Percentiles rank a stretch among this genome's conserved stretches.
Conservation (phyloP, 2,797 vertebrate species). For the Epinephelus awoara region DNA sequence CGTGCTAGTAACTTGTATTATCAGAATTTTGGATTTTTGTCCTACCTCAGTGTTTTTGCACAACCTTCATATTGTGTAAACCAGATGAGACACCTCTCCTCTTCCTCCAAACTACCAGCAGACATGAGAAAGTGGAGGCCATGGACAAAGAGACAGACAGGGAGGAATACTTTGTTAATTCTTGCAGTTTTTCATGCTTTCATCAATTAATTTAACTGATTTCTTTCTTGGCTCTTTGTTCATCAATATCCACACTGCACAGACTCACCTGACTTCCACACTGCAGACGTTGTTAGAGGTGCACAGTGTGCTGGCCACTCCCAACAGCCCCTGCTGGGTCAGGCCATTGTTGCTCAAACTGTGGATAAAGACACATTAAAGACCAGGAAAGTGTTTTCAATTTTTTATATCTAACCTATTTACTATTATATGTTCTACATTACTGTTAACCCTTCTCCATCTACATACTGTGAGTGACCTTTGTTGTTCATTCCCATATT, state of each 20-base stretch:
- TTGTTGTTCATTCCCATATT: background rate
- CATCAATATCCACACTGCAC: background rate
- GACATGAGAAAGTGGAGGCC: constrained; percentile 11
- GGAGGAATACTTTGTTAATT: background rate
- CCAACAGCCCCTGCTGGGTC: constrained; percentile 84
- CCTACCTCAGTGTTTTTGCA: constrained; percentile 87
- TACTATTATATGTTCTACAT: background rate
- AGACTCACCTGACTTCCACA: constrained; percentile 85
- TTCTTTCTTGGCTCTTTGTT: background rate
- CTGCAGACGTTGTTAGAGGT: constrained; percentile 68
- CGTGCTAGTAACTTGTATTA: background rate
- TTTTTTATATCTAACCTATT: background rate
- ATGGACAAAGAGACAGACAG: background rate
- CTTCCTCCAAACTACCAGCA: constrained; percentile 83
- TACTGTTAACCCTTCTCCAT: background rate
- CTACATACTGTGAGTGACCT: background rate
- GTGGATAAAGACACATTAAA: constrained; percentile 47
- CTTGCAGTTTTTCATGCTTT: background rate
- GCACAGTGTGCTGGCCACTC: constrained; percentile 79
- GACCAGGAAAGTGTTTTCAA: background rate
- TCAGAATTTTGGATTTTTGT: background rate
- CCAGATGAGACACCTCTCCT: constrained; percentile 83
- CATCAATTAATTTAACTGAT: background rate
- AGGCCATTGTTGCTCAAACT: constrained; percentile 89
- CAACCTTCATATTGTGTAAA: constrained; percentile 68